Evolutionary conservation across 2,113 vertebrate species (phyloP).

Genomic region (Dicerorhinus sumatrensis): DNA sequence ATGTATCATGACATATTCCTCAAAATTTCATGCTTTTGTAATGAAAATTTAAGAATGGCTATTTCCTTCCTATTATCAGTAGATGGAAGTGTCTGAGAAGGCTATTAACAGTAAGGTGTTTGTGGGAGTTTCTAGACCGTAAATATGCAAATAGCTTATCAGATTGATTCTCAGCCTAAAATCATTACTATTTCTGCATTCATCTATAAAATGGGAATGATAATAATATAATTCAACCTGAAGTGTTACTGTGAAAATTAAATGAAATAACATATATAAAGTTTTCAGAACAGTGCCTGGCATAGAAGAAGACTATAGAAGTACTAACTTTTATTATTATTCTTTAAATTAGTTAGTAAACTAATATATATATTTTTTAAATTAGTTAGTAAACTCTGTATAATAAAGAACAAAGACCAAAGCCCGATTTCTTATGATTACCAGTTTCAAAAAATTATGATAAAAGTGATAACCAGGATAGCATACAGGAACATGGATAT

Average conservation of each 20-base stretch:
- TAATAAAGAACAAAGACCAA: background rate
- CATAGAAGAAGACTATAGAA: background rate
- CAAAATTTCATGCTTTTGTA: slow-evolving; percentile 37
- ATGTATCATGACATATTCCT: background rate
- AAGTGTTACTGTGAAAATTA: background rate
- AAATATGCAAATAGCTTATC: background rate
- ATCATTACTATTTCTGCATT: background rate
- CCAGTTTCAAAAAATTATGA: background rate
- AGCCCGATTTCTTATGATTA: background rate
- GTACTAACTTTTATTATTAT: slow-evolving; percentile 16
- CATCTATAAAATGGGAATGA: background rate
- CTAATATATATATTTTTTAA: background rate
- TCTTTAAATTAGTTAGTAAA: background rate
- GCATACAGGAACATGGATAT: background rate
- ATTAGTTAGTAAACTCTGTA: background rate
- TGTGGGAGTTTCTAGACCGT: background rate
- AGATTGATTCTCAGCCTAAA: background rate
- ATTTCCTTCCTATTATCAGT: slow-evolving; percentile 29
- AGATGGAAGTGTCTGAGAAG: background rate
- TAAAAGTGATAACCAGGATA: background rate
- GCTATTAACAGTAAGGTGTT: background rate
- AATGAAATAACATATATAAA: background rate
- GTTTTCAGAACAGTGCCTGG: background rate
- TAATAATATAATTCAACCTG: background rate
- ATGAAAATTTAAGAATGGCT: background rate